Base-by-base conservation (phyloP, 2,113 vertebrate genomes). In the Tiliqua scincoides region DNA sequence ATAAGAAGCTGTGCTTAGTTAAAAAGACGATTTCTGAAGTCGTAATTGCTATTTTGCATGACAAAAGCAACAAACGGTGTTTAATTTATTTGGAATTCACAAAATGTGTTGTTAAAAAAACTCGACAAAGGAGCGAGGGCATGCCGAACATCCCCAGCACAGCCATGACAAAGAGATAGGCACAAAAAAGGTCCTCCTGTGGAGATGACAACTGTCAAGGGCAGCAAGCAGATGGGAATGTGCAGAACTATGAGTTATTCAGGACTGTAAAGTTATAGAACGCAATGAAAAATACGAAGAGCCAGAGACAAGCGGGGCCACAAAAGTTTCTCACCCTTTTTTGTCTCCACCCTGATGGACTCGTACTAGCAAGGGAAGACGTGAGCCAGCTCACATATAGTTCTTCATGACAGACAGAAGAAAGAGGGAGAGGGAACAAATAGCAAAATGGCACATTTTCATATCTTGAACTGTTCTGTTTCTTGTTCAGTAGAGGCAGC, bases 81-180 rank as follows among this genome's bases (percentile, higher is more conserved):
- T 87, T 3, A 79, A 32, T 65, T 92, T 75, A 6, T 92, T 86
- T 76, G 62, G 76, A 78, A 67, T 1, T 89, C 87, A 90, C 86
- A 43, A 92, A 68, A 85, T 59, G 40, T 27, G 5, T 75, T 67
- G 85, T 74, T 74, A 81, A 86, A 75, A 86, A 75, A 5, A 14
- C 9, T 3, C 1, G 65, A 74, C 4, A 9, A 79, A 81, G 9
- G 1, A 14, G 81, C 32, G 1, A 76, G 71, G 65, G 32, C 43
- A 43, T 0, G 0, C 0, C 7, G 30, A 65, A 5, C 82, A 52
- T 32, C 14, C 5, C 18, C 17, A 30, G n/a, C 0, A n/a, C 77
- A 82, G 6, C 15, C 80, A 20, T 8, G n/a, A 32, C 82, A 37
- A 20, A 43, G 37, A n/a, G 2, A 7, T 1, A 2, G 62, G 35